These are phyloP conservation scores for Panthera tigris DNA, from an alignment of 2,113 vertebrate genomes.

Conservation along the genomic window DNA sequence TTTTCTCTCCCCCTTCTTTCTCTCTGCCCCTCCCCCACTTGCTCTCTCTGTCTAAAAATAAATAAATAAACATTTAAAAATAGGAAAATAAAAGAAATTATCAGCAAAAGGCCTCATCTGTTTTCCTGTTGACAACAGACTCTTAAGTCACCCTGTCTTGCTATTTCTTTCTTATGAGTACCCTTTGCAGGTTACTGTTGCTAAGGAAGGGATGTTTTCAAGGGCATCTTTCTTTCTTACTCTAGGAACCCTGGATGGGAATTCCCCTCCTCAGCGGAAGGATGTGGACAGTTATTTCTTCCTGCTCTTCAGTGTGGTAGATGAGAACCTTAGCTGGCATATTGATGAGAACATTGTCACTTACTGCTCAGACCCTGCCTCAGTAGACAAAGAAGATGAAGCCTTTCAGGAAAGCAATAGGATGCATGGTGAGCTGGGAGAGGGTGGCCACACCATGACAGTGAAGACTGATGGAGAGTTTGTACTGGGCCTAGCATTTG, in stretches of 20 bases:
- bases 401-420: constrained; percentile 86
- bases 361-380: constrained; percentile 83
- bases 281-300: constrained; percentile 86
- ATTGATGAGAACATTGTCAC: constrained; percentile 84
- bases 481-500: neutral
- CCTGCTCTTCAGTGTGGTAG: constrained; percentile 87
- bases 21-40: too few relatives aligned
- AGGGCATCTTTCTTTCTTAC: neutral
- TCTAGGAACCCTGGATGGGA: constrained; percentile 80
- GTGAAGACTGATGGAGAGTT: neutral
- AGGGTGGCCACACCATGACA: neutral
- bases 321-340: constrained; percentile 89
- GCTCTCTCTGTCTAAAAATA: too few relatives aligned
- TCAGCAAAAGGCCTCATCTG: neutral
- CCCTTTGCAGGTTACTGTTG: neutral
- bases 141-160: neutral
- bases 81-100: too few relatives aligned
- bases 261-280: constrained; percentile 76
- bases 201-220: neutral
- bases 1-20: too few relatives aligned
- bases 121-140: constrained; percentile 8
- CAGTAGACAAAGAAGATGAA: constrained; percentile 84
- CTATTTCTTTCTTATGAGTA: constrained; percentile 4
- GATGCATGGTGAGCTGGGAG: constrained; percentile 85
- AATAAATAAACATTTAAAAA: too few relatives aligned